These are phyloP conservation scores for Corapipo altera DNA, from an alignment of 2,113 vertebrate genomes.

Conservation along the genomic window DNA sequence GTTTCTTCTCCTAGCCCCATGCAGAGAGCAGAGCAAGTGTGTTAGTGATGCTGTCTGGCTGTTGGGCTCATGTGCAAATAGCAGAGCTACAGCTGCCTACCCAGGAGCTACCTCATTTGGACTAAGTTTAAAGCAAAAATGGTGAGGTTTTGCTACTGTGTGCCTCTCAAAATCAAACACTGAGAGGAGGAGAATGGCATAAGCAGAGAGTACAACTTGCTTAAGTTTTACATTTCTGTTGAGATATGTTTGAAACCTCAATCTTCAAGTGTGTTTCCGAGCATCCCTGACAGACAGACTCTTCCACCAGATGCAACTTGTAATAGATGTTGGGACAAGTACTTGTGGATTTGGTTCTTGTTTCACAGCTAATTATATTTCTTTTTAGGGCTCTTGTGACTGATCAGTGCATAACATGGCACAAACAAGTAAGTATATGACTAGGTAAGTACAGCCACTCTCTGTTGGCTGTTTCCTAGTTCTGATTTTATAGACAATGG, in stretches of 20 bases:
- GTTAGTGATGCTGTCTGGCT: not conserved
- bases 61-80: accelerated
- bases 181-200: not conserved
- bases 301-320: not conserved
- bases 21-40: not conserved
- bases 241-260: not conserved
- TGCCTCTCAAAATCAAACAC: not conserved
- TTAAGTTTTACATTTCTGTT: not conserved
- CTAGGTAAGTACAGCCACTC: not conserved
- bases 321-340: not conserved
- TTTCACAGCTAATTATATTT: not conserved
- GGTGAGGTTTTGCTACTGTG: not conserved
- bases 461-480: not conserved
- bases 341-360: not conserved
- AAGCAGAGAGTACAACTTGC: not conserved
- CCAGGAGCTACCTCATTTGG: not conserved
- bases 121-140: not conserved
- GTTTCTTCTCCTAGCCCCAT: not conserved
- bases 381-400: not conserved
- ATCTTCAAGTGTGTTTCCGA: not conserved
- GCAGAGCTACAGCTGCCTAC: not conserved
- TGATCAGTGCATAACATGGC: not conserved
- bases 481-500: not conserved
- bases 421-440: not conserved
- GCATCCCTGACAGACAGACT: not conserved